These are phyloP conservation scores for Porites lobata DNA, from an alignment of 92 coral and sea anemone genomes.

Conservation along the genomic window DNA sequence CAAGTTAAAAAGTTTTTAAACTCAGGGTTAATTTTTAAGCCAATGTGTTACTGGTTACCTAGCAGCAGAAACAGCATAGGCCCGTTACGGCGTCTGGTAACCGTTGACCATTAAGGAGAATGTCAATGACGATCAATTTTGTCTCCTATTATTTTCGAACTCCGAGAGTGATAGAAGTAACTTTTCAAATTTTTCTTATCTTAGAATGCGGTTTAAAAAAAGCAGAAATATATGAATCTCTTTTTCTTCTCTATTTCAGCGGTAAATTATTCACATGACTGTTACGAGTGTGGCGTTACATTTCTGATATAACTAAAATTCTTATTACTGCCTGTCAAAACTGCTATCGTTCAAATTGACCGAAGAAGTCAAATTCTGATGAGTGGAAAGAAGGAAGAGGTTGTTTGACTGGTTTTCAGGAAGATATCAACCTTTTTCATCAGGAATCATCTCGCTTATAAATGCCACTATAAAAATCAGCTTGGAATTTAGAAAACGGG, in stretches of 20 bases:
- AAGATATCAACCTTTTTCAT: background rate
- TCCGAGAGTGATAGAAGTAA: too few relatives aligned
- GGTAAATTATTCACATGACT: too few relatives aligned
- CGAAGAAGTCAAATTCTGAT: constrained; percentile 23
- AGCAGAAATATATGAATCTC: too few relatives aligned
- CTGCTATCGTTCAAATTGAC: constrained; percentile 14
- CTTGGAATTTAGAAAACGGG: constrained; percentile 1
- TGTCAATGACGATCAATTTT: background rate
- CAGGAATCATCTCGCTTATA: background rate
- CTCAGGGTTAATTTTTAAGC: constrained; percentile 18
- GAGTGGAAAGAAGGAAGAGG: background rate
- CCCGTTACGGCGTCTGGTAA: background rate
- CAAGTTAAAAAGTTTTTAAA: constrained; percentile 37
- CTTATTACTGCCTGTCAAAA: constrained; percentile 31
- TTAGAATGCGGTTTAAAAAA: too few relatives aligned
- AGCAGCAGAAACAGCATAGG: constrained; percentile 17
- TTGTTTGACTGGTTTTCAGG: background rate
- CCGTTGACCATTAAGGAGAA: constrained; percentile 17
- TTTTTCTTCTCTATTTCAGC: too few relatives aligned
- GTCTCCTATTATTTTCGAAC: background rate
- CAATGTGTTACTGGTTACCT: background rate
- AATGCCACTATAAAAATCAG: background rate
- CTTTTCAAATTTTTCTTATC: background rate
- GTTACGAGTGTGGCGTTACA: background rate
- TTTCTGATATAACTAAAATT: background rate